Percentiles rank a stretch among this genome's conserved stretches.
These are phyloP conservation scores for Phytoseiulus persimilis DNA, from an alignment of 2,888 invertebrate species.

Conservation along the genomic window DNA sequence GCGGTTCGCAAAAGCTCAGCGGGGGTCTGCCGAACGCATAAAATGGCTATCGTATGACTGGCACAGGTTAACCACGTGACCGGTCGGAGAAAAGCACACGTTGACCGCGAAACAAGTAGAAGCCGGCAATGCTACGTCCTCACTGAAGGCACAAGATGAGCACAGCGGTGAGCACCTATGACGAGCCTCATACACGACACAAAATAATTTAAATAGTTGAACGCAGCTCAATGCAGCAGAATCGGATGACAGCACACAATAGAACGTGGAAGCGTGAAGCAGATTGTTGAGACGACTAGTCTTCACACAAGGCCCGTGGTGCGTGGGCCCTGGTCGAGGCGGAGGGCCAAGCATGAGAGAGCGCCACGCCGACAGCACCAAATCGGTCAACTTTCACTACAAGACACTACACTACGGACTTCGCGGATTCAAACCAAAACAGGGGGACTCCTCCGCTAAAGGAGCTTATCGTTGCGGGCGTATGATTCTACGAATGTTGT, in stretches of 20 bases:
- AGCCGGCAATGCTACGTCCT: too few relatives aligned
- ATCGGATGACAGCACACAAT: neutral
- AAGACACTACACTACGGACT: neutral
- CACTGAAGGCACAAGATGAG: too few relatives aligned
- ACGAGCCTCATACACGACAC: neutral
- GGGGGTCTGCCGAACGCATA: too few relatives aligned
- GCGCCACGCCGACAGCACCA: conserved; percentile 5
- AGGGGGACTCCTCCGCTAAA: neutral
- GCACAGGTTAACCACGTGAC: too few relatives aligned
- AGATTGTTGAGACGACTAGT: neutral
- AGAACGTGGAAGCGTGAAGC: neutral
- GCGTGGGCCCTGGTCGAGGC: neutral
- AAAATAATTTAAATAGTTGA: neutral
- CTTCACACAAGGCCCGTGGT: neutral
- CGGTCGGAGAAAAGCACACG: too few relatives aligned
- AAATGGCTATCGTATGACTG: too few relatives aligned
- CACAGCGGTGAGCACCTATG: neutral
- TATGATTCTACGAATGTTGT: neutral
- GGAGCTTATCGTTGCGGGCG: neutral
- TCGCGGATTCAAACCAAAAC: neutral
- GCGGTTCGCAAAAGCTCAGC: too few relatives aligned
- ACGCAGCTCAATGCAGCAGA: neutral
- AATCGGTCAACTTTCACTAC: conserved; percentile 5
- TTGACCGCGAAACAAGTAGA: too few relatives aligned
- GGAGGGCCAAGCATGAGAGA: neutral